phyloP scores from a whole-genome alignment of 1,140 invertebrate genomes.

The Drosophila tani region DNA sequence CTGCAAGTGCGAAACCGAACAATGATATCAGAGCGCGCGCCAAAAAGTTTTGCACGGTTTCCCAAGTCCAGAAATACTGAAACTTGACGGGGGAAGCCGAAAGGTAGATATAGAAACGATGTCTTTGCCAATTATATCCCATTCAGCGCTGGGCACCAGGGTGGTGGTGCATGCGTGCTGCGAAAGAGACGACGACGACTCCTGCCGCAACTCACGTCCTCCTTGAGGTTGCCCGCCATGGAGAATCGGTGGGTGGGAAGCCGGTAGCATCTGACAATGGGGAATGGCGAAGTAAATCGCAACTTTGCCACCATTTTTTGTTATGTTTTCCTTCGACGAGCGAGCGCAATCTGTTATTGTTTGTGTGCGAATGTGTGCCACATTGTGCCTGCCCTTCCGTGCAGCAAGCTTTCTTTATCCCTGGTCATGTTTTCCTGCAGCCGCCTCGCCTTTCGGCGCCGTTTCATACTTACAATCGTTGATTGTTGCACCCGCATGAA shows the following conservation, averaged over 20 bases:
- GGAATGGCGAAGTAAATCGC: too few relatives aligned
- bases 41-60: constrained; percentile 14
- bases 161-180: constrained; percentile 26
- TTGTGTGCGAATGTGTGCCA: constrained; percentile 46
- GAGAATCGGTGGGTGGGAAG: too few relatives aligned
- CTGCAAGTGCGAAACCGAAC: constrained; percentile 4
- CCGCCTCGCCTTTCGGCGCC: neutral
- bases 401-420: constrained; percentile 42
- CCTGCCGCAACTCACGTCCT: constrained; percentile 14
- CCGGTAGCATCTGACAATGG: neutral
- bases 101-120: constrained; percentile 4
- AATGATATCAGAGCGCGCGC: constrained; percentile 6
- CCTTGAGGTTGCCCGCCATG: neutral
- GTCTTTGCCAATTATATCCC: neutral
- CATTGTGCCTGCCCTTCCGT: constrained; percentile 29
- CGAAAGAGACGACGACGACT: neutral
- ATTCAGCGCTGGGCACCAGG: constrained; percentile 1
- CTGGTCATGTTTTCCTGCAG: constrained; percentile 24
- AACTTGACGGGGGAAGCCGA: neutral
- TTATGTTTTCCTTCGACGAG: constrained; percentile 22
- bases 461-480: constrained; percentile 17
- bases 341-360: constrained; percentile 37
- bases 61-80: too few relatives aligned
- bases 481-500: constrained; percentile 13
- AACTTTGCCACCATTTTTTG: constrained; percentile 15